Percentiles rank a stretch among this genome's conserved stretches.
These are phyloP conservation scores for Ochropacha duplaris DNA, from an alignment of 2,888 invertebrate species.

Conservation along the genomic window DNA sequence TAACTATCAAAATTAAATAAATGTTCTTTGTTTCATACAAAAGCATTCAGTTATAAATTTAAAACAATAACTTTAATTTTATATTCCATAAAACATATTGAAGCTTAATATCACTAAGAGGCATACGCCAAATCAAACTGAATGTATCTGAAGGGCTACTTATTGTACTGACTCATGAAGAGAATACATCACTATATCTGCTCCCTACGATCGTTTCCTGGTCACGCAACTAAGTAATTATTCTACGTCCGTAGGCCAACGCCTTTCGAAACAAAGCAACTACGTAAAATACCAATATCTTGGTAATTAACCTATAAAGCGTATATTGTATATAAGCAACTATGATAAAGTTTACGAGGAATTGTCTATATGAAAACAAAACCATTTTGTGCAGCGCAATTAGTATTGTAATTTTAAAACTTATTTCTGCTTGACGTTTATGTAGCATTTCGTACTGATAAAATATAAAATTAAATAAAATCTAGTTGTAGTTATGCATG, in stretches of 20 bases:
- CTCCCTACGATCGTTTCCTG: constrained; percentile 12
- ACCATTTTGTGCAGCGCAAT: too few relatives aligned
- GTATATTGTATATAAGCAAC: not conserved
- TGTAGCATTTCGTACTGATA: too few relatives aligned
- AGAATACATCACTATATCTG: constrained; percentile 9
- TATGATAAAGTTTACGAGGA: not conserved
- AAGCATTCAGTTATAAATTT: too few relatives aligned
- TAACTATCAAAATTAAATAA: too few relatives aligned
- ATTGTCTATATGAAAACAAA: not conserved
- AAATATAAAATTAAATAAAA: too few relatives aligned
- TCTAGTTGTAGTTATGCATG: too few relatives aligned
- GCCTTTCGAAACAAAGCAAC: constrained; percentile 6
- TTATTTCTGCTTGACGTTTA: too few relatives aligned
- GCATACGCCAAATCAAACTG: not conserved
- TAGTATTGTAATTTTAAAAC: too few relatives aligned
- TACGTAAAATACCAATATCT: constrained; percentile 6
- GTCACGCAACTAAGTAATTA: constrained; percentile 17
- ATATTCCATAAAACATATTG: too few relatives aligned
- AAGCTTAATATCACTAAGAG: not conserved
- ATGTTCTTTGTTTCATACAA: too few relatives aligned
- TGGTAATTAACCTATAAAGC: not conserved
- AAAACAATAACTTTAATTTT: too few relatives aligned
- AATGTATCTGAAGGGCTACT: constrained; percentile 4
- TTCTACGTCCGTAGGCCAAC: not conserved
- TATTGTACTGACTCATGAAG: constrained; percentile 12